Percentiles rank a stretch among this genome's conserved stretches.
Conservation (phyloP, 2,888 invertebrate species). For the Geophilus truncorum region DNA sequence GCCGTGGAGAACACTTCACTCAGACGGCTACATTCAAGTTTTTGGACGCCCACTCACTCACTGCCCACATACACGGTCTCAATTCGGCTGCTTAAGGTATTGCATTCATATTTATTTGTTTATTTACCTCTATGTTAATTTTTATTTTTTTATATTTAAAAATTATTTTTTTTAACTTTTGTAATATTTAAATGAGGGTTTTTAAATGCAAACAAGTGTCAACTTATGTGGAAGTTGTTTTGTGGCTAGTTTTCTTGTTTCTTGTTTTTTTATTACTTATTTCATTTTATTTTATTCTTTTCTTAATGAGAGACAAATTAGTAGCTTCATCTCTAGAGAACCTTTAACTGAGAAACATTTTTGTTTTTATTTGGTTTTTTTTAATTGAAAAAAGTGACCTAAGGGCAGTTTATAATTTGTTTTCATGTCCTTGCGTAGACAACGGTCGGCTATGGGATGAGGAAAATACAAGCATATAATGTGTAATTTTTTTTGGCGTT, state of each 20-base stretch:
- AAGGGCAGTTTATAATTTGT: not conserved
- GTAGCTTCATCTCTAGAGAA: not conserved
- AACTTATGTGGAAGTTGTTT: not conserved
- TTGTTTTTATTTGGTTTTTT: not conserved
- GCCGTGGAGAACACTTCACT: conserved; percentile 22
- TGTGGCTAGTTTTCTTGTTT: no score
- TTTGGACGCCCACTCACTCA: conserved; percentile 9
- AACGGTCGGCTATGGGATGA: not conserved
- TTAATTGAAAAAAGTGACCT: not conserved
- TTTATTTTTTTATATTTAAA: not conserved
- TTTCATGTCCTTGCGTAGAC: conserved; percentile 7
- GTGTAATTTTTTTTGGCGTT: not conserved
- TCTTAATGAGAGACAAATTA: not conserved
- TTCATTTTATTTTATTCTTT: not conserved
- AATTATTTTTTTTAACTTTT: not conserved
- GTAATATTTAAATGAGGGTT: not conserved
- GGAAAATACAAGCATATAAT: not conserved
- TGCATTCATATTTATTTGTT: not conserved
- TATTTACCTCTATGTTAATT: not conserved
- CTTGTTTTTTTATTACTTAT: no score
- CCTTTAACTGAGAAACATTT: not conserved
- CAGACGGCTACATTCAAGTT: conserved; percentile 7
- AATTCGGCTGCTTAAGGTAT: not conserved
- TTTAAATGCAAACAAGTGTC: not conserved
- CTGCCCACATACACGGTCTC: not conserved